These are phyloP conservation scores for Leucophenga varia DNA, from an alignment of 1,140 invertebrate genomes.

Conservation along the genomic window DNA sequence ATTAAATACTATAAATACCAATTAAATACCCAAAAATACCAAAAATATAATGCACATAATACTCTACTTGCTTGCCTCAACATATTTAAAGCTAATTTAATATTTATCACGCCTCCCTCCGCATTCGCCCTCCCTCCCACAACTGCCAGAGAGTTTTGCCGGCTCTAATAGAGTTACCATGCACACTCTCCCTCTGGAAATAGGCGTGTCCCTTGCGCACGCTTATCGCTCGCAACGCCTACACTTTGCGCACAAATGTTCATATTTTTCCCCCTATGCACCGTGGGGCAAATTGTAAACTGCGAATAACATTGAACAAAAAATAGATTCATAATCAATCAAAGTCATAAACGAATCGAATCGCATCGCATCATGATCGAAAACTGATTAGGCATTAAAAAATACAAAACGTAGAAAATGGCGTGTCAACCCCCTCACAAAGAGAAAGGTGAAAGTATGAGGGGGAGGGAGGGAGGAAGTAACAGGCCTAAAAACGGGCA, in stretches of 20 bases:
- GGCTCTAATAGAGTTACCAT: too few species aligned
- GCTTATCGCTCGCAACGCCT: slow-evolving; percentile 29
- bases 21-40: too few species aligned
- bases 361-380: slow-evolving; percentile 11
- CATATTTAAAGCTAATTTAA: too few species aligned
- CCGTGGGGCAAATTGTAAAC: slow-evolving; percentile 6
- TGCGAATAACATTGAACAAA: slow-evolving; percentile 14
- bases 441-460: background rate
- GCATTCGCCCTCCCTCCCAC: too few species aligned
- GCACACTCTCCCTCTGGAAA: too few species aligned
- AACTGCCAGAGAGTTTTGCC: too few species aligned
- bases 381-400: slow-evolving; percentile 26
- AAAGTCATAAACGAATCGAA: slow-evolving; percentile 48
- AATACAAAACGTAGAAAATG: slow-evolving; percentile 21
- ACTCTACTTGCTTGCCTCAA: too few species aligned
- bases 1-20: too few species aligned
- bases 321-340: slow-evolving; percentile 48
- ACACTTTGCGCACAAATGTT: slow-evolving; percentile 41
- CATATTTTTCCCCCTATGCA: slow-evolving; percentile 24
- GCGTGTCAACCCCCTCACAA: slow-evolving; percentile 25
- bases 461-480: background rate
- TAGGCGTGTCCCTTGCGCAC: background rate
- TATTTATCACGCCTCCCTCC: too few species aligned
- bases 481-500: background rate
- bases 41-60: too few species aligned